A percentile compares a stretch with the other conserved stretches of the same genome.
Evolutionary conservation across 2,888 invertebrate species (phyloP).

Genomic region (Epistrophe grossulariae): DNA sequence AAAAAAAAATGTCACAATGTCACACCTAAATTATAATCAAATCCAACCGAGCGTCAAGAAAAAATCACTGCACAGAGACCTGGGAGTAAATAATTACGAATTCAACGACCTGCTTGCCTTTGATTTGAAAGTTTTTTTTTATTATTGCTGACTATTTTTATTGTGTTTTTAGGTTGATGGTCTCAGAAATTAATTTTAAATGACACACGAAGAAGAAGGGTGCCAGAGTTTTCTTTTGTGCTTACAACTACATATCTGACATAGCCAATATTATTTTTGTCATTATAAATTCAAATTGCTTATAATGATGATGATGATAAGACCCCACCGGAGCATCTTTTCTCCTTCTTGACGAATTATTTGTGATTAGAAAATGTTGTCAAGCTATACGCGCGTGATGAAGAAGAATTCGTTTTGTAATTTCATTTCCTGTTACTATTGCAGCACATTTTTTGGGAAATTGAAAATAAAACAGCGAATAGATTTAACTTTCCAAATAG

Average conservation of each 20-base stretch:
- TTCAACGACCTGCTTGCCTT: constrained; percentile 63
- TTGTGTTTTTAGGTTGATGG: constrained; percentile 16
- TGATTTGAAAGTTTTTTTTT: constrained; percentile 60
- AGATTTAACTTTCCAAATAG: constrained; percentile 55
- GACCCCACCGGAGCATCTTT: constrained; percentile 41
- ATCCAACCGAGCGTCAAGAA: constrained; percentile 56
- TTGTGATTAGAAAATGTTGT: constrained; percentile 65
- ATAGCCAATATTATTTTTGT: constrained; percentile 71
- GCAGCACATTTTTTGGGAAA: constrained; percentile 37
- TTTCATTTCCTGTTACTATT: constrained; percentile 60
- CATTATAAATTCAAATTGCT: constrained; percentile 74
- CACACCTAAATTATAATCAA: neutral
- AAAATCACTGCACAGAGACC: constrained; percentile 12
- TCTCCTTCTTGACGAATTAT: constrained; percentile 70
- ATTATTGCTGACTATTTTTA: constrained; percentile 30
- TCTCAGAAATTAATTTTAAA: constrained; percentile 44
- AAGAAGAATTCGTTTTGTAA: constrained; percentile 50
- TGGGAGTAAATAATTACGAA: constrained; percentile 47
- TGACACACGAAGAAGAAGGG: constrained; percentile 36
- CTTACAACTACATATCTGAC: constrained; percentile 19
- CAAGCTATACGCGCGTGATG: constrained; percentile 55
- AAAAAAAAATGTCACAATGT: constrained; percentile 8
- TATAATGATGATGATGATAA: constrained; percentile 70
- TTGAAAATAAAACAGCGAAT: constrained; percentile 24
- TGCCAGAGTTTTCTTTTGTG: constrained; percentile 39